These are phyloP conservation scores for Enteromius afrohamiltoni DNA, from an alignment of 2,797 vertebrate species.

Conservation along the genomic window DNA sequence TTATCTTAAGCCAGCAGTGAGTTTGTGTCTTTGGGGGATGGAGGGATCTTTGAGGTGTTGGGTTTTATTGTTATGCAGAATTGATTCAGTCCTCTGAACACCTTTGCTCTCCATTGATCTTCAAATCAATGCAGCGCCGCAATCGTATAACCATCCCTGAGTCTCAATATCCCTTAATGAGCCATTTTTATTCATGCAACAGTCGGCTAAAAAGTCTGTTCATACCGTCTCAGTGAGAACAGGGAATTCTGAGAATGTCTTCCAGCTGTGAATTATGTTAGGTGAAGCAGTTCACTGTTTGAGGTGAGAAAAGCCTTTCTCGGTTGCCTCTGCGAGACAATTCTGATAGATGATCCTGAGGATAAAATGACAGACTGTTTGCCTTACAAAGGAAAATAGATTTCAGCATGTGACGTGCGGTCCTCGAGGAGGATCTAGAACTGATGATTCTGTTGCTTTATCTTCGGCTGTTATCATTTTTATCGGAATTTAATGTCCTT, in stretches of 20 bases:
- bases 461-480: background rate
- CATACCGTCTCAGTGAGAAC: conserved; percentile 62
- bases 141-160: conserved; percentile 61
- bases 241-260: conserved; percentile 54
- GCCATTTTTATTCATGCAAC: conserved; percentile 60
- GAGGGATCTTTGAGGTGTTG: conserved; percentile 40
- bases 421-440: background rate
- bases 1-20: conserved; percentile 31
- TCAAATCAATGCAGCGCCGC: conserved; percentile 58
- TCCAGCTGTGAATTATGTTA: conserved; percentile 46
- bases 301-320: conserved; percentile 26
- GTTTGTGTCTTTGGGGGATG: conserved; percentile 34
- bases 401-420: conserved; percentile 6
- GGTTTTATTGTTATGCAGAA: conserved; percentile 55
- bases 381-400: conserved; percentile 39
- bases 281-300: conserved; percentile 32
- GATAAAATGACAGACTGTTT: conserved; percentile 44
- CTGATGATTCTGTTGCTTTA: background rate
- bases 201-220: conserved; percentile 53
- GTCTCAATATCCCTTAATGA: conserved; percentile 62
- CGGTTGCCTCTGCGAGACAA: conserved; percentile 18
- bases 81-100: conserved; percentile 56
- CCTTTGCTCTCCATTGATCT: conserved; percentile 51
- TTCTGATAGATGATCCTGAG: conserved; percentile 41
- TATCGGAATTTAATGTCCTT: background rate